phyloP scores from a whole-genome alignment of 2,797 vertebrate species.

The Sciaenops ocellatus region DNA sequence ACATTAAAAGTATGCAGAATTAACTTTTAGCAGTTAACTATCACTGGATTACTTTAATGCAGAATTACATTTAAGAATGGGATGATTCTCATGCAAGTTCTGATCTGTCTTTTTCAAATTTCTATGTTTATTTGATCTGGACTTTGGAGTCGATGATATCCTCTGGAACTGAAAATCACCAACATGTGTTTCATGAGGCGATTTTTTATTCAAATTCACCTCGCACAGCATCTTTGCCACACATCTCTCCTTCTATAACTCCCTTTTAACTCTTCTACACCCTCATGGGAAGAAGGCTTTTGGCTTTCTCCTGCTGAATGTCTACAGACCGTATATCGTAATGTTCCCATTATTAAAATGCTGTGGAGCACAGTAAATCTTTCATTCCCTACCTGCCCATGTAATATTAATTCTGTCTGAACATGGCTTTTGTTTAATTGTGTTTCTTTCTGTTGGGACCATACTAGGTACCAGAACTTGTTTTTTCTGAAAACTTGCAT shows the following conservation, averaged over 20 bases:
- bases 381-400: not conserved
- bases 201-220: no score
- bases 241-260: no score
- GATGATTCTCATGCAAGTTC: not conserved
- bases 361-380: not conserved
- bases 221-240: no score
- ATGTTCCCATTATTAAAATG: not conserved
- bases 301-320: not conserved
- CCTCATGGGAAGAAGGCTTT: not conserved
- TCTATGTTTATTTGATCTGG: not conserved
- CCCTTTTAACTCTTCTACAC: no score
- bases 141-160: not conserved
- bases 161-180: not conserved
- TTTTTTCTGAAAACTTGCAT: not conserved
- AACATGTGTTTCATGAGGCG: not conserved
- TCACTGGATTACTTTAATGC: not conserved
- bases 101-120: not conserved
- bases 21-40: not conserved
- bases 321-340: not conserved
- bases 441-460: not conserved
- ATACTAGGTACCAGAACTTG: not conserved
- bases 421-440: not conserved
- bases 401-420: not conserved
- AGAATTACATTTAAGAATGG: not conserved
- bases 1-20: not conserved